Base-by-base conservation (phyloP, 2,797 vertebrate species). In the Semaprochilodus insignis region DNA sequence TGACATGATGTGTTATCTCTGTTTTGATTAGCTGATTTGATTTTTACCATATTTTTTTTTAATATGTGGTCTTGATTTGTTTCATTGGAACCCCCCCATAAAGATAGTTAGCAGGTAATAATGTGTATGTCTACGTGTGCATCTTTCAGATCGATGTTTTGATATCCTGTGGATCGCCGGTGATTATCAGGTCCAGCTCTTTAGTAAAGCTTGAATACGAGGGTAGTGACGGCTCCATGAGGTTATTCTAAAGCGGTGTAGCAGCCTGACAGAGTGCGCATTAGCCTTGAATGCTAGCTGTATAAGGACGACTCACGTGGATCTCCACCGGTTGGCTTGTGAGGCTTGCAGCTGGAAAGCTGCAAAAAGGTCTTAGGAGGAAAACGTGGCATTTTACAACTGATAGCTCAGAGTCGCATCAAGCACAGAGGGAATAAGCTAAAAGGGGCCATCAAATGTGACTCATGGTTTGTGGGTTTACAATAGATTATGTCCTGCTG, bases 271-370 rank as follows among this genome's bases (percentile, higher is more conserved):
- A 63, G 48, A 6, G 4, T 7, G 14, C 27, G 60, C 73, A 60
- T 23, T 62, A 74, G 70, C 21, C 62, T 13, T 55, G 23, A 57
- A 36, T 62, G 44, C 55, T 34, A 25, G 44, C 8, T 14, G 15
- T n/a, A 16, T 19, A 1, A 10, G 6, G n/a, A 10, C 2, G 1
- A 15, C 15, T 80, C 78, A 84, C 77, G 82, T 80, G 77, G 67
- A 44, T 36, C 31, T 69, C 51, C 44, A 25, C 54, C 14, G 5
- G 27, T 48, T 1, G 3, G 36, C 36, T 44, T 44, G 66, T 40
- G 36, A 69, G 66, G 21, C 36, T 21, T n/a, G 11, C 34, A 19
- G 65, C 31, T 67, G 5, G 65, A 67, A 40, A 67, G 27, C 65
- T 69, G 66, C 36, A 19, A 17, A 69, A 44, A 44, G 36, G 44